phyloP scores from a whole-genome alignment of 2,888 invertebrate genomes.

The Dicyrtoma fusca region DNA sequence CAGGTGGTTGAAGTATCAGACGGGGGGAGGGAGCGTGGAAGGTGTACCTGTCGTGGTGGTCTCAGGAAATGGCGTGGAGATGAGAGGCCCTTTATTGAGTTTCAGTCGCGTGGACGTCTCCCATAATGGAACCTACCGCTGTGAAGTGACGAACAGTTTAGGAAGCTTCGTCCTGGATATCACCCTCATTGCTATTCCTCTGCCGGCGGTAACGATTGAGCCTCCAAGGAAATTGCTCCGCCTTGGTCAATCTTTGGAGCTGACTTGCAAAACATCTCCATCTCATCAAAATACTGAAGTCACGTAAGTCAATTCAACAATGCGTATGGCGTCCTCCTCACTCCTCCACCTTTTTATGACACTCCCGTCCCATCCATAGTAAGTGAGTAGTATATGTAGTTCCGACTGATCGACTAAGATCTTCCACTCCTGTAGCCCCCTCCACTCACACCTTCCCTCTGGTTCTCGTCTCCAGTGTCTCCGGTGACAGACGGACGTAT shows the following conservation, averaged over 20 bases:
- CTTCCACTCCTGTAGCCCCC: too few relatives aligned
- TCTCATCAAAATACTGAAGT: conserved; percentile 33
- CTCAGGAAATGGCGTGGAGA: conserved; percentile 37
- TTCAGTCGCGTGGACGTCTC: conserved; percentile 37
- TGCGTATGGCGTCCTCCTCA: conserved; percentile 1
- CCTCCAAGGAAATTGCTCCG: conserved; percentile 40
- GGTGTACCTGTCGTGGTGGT: conserved; percentile 38
- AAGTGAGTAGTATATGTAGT: too few relatives aligned
- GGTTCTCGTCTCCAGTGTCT: too few relatives aligned
- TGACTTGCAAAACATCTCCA: conserved; percentile 46
- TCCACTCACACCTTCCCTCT: too few relatives aligned
- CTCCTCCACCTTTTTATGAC: neutral
- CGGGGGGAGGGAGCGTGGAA: conserved; percentile 25
- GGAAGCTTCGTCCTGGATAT: conserved; percentile 42
- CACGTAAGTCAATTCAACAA: conserved; percentile 34
- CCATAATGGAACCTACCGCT: conserved; percentile 50
- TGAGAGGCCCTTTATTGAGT: conserved; percentile 46
- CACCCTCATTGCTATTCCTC: conserved; percentile 35
- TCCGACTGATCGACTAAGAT: too few relatives aligned
- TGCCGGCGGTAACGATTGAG: conserved; percentile 28
- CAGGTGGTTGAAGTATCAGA: conserved; percentile 48
- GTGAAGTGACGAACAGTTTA: conserved; percentile 45
- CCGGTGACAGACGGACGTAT: too few relatives aligned
- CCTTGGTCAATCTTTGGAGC: conserved; percentile 46
- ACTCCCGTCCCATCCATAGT: neutral